phyloP scores from a whole-genome alignment of 2,888 invertebrate genomes.

The Doris montereyensis region DNA sequence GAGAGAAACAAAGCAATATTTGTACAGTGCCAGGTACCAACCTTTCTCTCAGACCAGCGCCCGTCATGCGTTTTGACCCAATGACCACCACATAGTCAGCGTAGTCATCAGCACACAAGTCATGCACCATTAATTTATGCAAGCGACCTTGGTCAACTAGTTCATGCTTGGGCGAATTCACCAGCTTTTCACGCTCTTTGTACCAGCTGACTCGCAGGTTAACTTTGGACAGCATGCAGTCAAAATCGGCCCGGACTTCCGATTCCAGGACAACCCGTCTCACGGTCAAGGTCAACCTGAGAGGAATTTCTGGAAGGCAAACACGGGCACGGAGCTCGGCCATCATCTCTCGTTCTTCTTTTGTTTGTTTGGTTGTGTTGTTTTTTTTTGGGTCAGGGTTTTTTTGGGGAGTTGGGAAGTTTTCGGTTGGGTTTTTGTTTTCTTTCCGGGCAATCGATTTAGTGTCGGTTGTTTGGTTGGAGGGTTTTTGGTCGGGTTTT shows the following conservation, averaged over 20 bases:
- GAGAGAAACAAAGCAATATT: conserved; percentile 3
- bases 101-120: conserved; percentile 56
- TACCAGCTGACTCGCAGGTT: conserved; percentile 65
- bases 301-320: conserved; percentile 61
- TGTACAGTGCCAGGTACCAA: no score
- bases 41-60: conserved; percentile 51
- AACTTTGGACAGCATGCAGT: conserved; percentile 62
- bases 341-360: conserved; percentile 8
- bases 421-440: no score
- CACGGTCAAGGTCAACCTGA: conserved; percentile 58
- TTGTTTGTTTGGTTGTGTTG: no score
- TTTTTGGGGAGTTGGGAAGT: no score
- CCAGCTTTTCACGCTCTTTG: conserved; percentile 64
- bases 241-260: conserved; percentile 60
- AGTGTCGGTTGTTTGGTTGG: no score
- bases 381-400: no score
- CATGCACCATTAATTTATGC: conserved; percentile 60
- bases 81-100: conserved; percentile 79
- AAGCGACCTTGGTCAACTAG: conserved; percentile 71
- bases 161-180: conserved; percentile 59
- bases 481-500: no score
- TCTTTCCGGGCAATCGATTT: no score
- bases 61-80: conserved; percentile 59
- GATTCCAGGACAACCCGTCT: conserved; percentile 51
- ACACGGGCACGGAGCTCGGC: conserved; percentile 8